Conservation (phyloP, 2,888 invertebrate species). For the Rhorus exstirpatorius region DNA sequence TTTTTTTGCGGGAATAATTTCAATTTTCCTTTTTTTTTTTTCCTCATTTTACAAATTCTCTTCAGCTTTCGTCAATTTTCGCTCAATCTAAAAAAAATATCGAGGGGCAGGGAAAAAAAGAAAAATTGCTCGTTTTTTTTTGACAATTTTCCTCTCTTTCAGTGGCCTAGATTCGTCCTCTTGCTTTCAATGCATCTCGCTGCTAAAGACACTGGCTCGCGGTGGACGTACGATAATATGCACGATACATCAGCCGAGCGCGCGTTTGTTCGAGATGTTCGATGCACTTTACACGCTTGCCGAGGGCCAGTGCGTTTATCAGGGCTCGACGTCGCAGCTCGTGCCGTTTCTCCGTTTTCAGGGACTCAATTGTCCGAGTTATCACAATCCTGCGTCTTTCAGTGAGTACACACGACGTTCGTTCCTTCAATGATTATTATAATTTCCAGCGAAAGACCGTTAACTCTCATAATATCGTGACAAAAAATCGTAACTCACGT, state of each 20-base stretch:
- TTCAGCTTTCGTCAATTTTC: too few species aligned
- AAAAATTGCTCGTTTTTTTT: neutral
- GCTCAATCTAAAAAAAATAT: too few species aligned
- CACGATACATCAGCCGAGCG: conserved; percentile 98
- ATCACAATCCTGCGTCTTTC: conserved; percentile 99
- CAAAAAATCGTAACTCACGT: too few species aligned
- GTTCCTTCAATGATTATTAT: too few species aligned
- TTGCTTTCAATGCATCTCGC: conserved; percentile 96
- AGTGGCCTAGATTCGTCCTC: conserved; percentile 98
- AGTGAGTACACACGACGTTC: conserved; percentile 86
- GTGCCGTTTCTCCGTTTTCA: conserved; percentile 94
- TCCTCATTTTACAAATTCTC: too few species aligned
- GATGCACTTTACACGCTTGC: conserved; percentile 97
- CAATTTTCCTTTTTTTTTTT: too few species aligned
- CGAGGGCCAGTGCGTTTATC: conserved; percentile 98
- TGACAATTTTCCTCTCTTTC: conserved; percentile 62
- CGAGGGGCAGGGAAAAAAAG: too few species aligned
- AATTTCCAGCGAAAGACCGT: too few species aligned
- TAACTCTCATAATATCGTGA: too few species aligned
- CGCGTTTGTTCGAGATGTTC: conserved; percentile 98
- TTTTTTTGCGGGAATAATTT: too few species aligned
- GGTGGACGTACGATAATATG: conserved; percentile 98
- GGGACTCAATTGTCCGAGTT: conserved; percentile 96
- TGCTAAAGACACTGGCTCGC: conserved; percentile 95
- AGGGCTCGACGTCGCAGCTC: conserved; percentile 94